Conservation (phyloP, 2,888 invertebrate species). For the Cryptocephalus primarius region DNA sequence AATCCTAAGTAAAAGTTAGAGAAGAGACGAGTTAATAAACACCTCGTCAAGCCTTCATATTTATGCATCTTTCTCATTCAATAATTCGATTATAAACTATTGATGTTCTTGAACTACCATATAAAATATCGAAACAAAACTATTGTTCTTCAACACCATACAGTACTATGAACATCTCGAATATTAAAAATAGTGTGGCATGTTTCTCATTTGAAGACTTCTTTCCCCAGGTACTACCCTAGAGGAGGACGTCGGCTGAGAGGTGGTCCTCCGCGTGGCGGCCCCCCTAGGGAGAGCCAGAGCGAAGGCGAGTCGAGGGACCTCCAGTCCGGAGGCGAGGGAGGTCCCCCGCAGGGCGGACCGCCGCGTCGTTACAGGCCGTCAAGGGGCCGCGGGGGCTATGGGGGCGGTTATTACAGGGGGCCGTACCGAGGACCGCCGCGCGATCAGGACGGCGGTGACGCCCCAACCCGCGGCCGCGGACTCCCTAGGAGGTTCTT, state of each 20-base stretch:
- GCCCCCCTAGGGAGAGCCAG: constrained; percentile 20
- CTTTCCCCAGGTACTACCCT: constrained; percentile 35
- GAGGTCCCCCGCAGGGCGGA: constrained; percentile 31
- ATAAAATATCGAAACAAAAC: too few relatives aligned
- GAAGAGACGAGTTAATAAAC: too few relatives aligned
- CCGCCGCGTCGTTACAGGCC: constrained; percentile 40
- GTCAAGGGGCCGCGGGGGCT: constrained; percentile 24
- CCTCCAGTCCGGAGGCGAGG: constrained; percentile 33
- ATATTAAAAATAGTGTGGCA: too few relatives aligned
- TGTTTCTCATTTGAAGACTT: too few relatives aligned
- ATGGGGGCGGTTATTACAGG: constrained; percentile 37
- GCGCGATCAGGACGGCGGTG: constrained; percentile 10
- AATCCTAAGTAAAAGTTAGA: too few relatives aligned
- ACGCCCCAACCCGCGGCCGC: constrained; percentile 37
- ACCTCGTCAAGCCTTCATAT: too few relatives aligned
- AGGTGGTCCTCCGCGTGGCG: constrained; percentile 20
- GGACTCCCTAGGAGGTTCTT: constrained; percentile 53
- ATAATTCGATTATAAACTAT: too few relatives aligned
- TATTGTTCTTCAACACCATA: too few relatives aligned
- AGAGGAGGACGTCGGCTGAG: constrained; percentile 44
- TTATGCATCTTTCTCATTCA: too few relatives aligned
- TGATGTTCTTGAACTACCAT: too few relatives aligned
- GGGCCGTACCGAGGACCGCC: constrained; percentile 33
- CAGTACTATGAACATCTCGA: too few relatives aligned
- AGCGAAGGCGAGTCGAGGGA: constrained; percentile 26